Evolutionary conservation across 2,797 vertebrate genomes (phyloP).

Genomic region (Bradypus variegatus): DNA sequence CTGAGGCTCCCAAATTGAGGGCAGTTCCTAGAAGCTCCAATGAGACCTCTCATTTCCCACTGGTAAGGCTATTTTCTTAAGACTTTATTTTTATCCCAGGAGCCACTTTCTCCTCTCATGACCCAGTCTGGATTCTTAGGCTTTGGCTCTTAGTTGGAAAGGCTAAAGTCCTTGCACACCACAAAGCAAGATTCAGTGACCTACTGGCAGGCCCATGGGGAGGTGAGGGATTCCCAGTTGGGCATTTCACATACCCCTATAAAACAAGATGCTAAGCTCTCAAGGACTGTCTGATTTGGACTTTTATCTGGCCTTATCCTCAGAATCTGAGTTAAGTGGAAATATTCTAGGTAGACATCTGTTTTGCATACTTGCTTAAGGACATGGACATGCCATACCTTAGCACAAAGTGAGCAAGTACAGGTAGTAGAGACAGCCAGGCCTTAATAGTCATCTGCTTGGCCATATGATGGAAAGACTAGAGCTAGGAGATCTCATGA

Average conservation of each 20-base stretch:
- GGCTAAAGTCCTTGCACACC: neutral
- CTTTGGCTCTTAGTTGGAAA: neutral
- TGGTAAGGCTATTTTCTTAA: constrained; percentile 17
- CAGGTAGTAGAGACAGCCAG: neutral
- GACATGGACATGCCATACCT: neutral
- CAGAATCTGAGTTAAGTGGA: constrained; percentile 25
- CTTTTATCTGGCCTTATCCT: constrained; percentile 14
- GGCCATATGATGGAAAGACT: neutral
- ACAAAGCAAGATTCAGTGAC: neutral
- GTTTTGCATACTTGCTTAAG: constrained; percentile 30
- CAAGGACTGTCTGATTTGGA: neutral
- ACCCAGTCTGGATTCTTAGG: neutral
- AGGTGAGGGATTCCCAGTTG: neutral
- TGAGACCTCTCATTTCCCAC: constrained; percentile 17
- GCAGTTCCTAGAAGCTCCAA: neutral
- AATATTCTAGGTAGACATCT: constrained; percentile 12
- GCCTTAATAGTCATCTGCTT: neutral
- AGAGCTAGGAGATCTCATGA: neutral
- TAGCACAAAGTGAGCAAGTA: constrained; percentile 10
- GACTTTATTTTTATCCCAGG: constrained; percentile 41
- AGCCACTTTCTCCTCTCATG: constrained; percentile 1
- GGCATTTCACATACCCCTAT: neutral
- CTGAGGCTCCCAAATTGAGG: neutral
- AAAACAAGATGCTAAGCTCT: neutral
- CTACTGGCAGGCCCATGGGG: neutral